Evolutionary conservation across 1,140 invertebrate genomes (phyloP).

Genomic region (Pseudomyrmex sp.): DNA sequence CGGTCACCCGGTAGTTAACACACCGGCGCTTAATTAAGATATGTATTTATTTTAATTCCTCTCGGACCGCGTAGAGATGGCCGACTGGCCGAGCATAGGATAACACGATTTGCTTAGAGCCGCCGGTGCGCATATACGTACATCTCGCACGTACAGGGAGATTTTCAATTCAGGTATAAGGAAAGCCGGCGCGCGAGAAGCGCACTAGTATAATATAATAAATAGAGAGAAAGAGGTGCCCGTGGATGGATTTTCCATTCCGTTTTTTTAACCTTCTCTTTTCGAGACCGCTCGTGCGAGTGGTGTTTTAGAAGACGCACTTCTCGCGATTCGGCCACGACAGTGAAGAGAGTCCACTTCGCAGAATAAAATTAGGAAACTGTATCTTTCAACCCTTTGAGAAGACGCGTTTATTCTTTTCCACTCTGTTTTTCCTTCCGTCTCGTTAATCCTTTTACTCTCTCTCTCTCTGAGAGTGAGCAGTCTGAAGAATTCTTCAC

Average conservation of each 20-base stretch:
- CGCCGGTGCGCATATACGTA: slow-evolving; percentile 71
- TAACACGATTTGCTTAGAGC: slow-evolving; percentile 84
- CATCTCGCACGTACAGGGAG: slow-evolving; percentile 78
- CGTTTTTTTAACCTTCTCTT: slow-evolving; percentile 31
- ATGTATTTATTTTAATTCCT: slow-evolving; percentile 85
- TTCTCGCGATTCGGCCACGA: slow-evolving; percentile 33
- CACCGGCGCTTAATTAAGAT: slow-evolving; percentile 84
- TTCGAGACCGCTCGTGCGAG: slow-evolving; percentile 56
- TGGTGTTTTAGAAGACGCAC: slow-evolving; percentile 66
- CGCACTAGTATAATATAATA: slow-evolving; percentile 78
- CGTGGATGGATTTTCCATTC: slow-evolving; percentile 62
- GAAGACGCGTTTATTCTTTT: slow-evolving; percentile 71
- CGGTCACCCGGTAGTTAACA: slow-evolving; percentile 75
- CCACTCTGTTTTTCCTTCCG: slow-evolving; percentile 71
- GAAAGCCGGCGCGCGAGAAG: slow-evolving; percentile 70
- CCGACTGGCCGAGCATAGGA: slow-evolving; percentile 75
- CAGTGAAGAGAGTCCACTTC: slow-evolving; percentile 68
- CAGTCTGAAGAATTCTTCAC: slow-evolving; percentile 64
- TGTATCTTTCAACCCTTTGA: slow-evolving; percentile 73
- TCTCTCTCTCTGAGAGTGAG: slow-evolving; percentile 53
- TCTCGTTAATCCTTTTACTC: slow-evolving; percentile 74
- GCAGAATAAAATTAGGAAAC: slow-evolving; percentile 75
- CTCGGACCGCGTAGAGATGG: slow-evolving; percentile 76
- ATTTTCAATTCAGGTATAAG: slow-evolving; percentile 83
- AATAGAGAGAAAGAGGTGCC: slow-evolving; percentile 62